Percentiles rank a stretch among this genome's conserved stretches.
Conservation (phyloP, 2,888 invertebrate genomes). For the Atrina japonica region DNA sequence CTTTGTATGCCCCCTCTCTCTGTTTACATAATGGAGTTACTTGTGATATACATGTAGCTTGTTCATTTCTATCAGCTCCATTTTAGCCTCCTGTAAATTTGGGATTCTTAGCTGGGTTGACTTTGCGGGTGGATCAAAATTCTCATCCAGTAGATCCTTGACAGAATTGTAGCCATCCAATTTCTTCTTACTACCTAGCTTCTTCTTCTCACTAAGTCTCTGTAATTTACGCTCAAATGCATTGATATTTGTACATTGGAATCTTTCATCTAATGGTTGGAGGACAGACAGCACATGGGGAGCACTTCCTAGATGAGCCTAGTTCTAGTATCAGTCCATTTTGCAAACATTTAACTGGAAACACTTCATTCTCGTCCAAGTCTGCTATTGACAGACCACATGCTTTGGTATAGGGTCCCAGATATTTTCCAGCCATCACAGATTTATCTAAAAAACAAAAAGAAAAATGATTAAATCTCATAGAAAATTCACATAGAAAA, state of each 20-base stretch:
- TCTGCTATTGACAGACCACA: too few species aligned
- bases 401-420: too few species aligned
- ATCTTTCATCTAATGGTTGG: not conserved
- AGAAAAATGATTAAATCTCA: not conserved
- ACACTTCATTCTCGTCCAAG: too few species aligned
- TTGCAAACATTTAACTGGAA: too few species aligned
- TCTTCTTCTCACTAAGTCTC: slow-evolving; percentile 4
- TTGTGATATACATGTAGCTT: too few species aligned
- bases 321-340: not conserved
- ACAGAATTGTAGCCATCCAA: not conserved
- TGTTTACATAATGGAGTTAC: too few species aligned
- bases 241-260: not conserved
- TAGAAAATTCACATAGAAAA: too few species aligned
- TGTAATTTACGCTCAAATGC: not conserved
- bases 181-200: not conserved
- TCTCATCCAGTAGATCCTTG: slow-evolving; percentile 3
- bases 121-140: not conserved
- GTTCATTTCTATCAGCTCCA: too few species aligned
- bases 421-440: too few species aligned
- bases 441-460: too few species aligned
- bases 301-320: not conserved
- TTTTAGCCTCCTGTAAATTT: too few species aligned
- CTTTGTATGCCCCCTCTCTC: too few species aligned
- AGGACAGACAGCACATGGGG: not conserved
- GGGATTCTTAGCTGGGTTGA: not conserved